Conservation (phyloP, 1,140 invertebrate species). For the Yoshiicerus persimilis region DNA sequence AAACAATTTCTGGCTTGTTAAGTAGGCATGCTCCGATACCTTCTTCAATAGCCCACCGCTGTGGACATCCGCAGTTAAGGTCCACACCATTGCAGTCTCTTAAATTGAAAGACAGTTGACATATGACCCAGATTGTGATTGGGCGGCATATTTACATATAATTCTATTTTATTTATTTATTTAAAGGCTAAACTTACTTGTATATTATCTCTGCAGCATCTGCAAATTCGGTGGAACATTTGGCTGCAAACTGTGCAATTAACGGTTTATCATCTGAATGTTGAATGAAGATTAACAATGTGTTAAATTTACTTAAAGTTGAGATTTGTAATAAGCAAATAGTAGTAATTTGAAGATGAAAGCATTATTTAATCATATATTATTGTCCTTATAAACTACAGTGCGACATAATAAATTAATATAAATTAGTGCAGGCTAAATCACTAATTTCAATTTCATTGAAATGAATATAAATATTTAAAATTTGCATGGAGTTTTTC, state of each 20-base stretch:
- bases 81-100: conserved; percentile 87
- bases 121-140: no score
- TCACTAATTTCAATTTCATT: no score
- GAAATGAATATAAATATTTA: no score
- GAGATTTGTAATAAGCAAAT: background rate
- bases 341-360: no score
- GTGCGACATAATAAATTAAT: no score
- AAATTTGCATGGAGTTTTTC: no score
- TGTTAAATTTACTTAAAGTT: background rate
- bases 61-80: conserved; percentile 96
- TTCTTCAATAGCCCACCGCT: conserved; percentile 89
- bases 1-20: conserved; percentile 78
- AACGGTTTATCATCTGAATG: conserved; percentile 73
- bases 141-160: no score
- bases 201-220: conserved; percentile 79
- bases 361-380: background rate
- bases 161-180: no score
- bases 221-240: conserved; percentile 78
- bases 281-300: background rate
- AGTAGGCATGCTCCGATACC: conserved; percentile 86
- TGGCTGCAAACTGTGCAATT: conserved; percentile 93
- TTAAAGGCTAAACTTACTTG: conserved; percentile 67
- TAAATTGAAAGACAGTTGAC: conserved; percentile 48
- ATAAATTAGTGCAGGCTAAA: no score
- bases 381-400: no score